These are phyloP conservation scores for Sardinella longiceps DNA, from an alignment of 2,797 vertebrate species.

Conservation along the genomic window DNA sequence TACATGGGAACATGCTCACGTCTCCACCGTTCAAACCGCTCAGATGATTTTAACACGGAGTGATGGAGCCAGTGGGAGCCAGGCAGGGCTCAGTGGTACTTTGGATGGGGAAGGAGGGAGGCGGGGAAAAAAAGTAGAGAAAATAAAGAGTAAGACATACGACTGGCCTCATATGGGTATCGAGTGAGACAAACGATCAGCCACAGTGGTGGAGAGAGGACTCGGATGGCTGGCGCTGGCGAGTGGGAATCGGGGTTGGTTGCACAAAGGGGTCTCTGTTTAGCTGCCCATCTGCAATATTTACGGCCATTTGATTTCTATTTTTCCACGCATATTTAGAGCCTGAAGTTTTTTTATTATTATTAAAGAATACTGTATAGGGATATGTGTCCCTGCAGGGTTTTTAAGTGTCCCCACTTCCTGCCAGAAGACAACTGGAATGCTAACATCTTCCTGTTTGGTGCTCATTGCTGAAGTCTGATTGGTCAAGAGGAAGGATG, in stretches of 20 bases:
- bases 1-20: slow-evolving; percentile 58
- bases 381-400: slow-evolving; percentile 64
- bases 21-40: slow-evolving; percentile 43
- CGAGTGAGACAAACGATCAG: slow-evolving; percentile 55
- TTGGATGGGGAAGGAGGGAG: slow-evolving; percentile 32
- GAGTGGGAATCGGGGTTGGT: slow-evolving; percentile 33
- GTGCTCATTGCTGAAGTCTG: slow-evolving; percentile 57
- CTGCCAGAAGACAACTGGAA: slow-evolving; percentile 69
- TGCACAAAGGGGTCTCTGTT: slow-evolving; percentile 69
- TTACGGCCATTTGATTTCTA: slow-evolving; percentile 69
- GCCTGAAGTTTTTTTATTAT: slow-evolving; percentile 39
- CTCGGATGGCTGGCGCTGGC: slow-evolving; percentile 60
- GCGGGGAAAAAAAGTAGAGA: slow-evolving; percentile 46
- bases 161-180: slow-evolving; percentile 60
- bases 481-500: slow-evolving; percentile 68
- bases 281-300: slow-evolving; percentile 64
- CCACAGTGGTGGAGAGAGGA: slow-evolving; percentile 63
- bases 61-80: slow-evolving; percentile 50
- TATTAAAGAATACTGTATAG: slow-evolving; percentile 57
- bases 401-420: slow-evolving; percentile 63
- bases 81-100: slow-evolving; percentile 45
- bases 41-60: slow-evolving; percentile 61
- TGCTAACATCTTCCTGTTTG: slow-evolving; percentile 73
- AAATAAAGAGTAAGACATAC: slow-evolving; percentile 62
- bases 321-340: slow-evolving; percentile 57